phyloP scores from a whole-genome alignment of 2,113 vertebrate species.

The Delphinus delphis region DNA sequence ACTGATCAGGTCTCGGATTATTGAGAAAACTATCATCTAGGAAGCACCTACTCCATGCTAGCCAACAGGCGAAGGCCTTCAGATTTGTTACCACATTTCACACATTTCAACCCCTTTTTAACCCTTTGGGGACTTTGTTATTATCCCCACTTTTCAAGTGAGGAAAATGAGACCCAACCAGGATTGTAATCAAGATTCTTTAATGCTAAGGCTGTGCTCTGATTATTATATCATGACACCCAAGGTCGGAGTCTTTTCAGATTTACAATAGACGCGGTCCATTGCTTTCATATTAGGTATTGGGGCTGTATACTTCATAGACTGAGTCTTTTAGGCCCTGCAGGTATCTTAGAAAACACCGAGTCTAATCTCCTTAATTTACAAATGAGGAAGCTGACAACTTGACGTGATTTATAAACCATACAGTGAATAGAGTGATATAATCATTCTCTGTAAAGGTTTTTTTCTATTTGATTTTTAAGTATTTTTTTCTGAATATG shows the following conservation, averaged over 20 bases:
- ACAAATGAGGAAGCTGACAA: background rate
- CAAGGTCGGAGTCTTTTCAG: background rate
- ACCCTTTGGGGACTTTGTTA: background rate
- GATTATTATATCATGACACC: background rate
- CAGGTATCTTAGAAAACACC: background rate
- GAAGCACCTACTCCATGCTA: background rate
- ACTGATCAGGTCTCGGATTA: background rate
- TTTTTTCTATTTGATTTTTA: background rate
- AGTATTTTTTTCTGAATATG: background rate
- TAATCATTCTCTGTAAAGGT: background rate
- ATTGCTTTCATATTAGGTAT: background rate
- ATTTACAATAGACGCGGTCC: background rate
- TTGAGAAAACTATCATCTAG: background rate
- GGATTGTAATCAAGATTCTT: background rate
- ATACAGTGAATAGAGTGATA: background rate
- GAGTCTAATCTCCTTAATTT: background rate
- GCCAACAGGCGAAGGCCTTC: background rate
- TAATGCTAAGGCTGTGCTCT: background rate
- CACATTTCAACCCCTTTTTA: background rate
- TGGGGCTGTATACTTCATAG: background rate
- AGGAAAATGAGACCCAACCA: background rate
- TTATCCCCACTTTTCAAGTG: background rate
- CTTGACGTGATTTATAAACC: background rate
- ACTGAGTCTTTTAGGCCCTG: background rate
- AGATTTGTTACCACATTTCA: background rate